phyloP scores from a whole-genome alignment of 2,113 vertebrate species.

The Corvus moneduloides region DNA sequence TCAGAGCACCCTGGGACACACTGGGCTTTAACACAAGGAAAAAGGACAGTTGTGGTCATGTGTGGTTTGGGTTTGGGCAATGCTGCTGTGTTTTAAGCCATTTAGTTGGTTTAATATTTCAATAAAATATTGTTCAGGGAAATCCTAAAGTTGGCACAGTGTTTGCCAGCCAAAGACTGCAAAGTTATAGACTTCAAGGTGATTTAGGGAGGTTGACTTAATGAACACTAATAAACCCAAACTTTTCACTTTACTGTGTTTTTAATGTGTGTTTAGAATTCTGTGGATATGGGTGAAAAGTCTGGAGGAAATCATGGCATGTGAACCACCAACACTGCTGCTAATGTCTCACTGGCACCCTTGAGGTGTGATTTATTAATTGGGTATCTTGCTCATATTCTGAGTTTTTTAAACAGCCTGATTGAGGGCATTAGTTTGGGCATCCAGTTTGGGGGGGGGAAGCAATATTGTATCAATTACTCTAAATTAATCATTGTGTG shows the following conservation, averaged over 20 bases:
- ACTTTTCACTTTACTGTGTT: not conserved
- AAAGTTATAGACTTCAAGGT: not conserved
- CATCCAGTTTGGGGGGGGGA: rapidly evolving
- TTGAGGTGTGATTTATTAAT: not conserved
- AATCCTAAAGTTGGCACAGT: not conserved
- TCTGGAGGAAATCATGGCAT: not conserved
- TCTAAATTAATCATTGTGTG: not conserved
- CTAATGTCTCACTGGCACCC: not conserved
- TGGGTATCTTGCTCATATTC: not conserved
- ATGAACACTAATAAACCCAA: not conserved
- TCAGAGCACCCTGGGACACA: rapidly evolving
- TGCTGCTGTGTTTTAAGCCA: not conserved
- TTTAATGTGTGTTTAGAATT: not conserved
- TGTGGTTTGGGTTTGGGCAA: not conserved
- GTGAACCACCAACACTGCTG: not conserved
- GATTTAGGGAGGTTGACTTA: not conserved
- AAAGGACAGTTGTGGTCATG: rapidly evolving
- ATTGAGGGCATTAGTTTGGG: not conserved
- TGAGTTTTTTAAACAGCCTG: not conserved
- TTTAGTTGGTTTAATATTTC: not conserved
- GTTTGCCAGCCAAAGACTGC: not conserved
- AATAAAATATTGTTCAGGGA: not conserved
- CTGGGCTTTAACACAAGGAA: not conserved
- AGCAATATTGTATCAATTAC: not conserved
- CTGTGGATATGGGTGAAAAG: not conserved